Evolutionary conservation across 2,113 vertebrate species (phyloP).

Genomic region (Callipepla californica): DNA sequence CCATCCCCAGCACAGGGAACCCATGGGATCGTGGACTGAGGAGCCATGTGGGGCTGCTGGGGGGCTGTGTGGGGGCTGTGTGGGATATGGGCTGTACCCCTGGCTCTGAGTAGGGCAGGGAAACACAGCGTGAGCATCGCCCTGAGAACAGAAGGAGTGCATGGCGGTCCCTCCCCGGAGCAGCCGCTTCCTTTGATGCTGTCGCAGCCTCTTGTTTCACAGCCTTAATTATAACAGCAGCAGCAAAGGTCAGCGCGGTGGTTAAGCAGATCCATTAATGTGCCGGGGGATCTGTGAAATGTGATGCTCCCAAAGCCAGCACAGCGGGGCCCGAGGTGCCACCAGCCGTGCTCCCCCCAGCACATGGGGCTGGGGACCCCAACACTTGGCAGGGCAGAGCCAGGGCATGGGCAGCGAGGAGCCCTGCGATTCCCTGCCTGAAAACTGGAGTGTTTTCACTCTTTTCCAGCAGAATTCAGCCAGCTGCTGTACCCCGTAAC

Average conservation of each 20-base stretch:
- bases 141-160: not conserved
- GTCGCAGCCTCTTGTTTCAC: constrained; percentile 70
- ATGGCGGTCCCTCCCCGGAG: not conserved
- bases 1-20: not conserved
- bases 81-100: rapidly evolving
- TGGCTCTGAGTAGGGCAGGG: not conserved
- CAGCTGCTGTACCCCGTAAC: not conserved
- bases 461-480: not conserved
- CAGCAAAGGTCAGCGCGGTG: constrained; percentile 60
- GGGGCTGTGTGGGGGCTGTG: no score
- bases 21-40: rapidly evolving
- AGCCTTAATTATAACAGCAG: constrained; percentile 64
- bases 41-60: not conserved
- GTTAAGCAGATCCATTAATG: constrained; percentile 65
- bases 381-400: not conserved
- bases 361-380: not conserved
- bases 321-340: not conserved
- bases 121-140: constrained; percentile 8
- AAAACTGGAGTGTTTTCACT: not conserved
- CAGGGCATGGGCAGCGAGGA: not conserved
- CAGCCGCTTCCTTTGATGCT: constrained; percentile 58
- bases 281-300: constrained; percentile 65
- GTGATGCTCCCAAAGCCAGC: constrained; percentile 22
- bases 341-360: no score
- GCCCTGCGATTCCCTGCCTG: not conserved